phyloP scores from a whole-genome alignment of 2,113 vertebrate genomes.

The Varanus komodoensis region DNA sequence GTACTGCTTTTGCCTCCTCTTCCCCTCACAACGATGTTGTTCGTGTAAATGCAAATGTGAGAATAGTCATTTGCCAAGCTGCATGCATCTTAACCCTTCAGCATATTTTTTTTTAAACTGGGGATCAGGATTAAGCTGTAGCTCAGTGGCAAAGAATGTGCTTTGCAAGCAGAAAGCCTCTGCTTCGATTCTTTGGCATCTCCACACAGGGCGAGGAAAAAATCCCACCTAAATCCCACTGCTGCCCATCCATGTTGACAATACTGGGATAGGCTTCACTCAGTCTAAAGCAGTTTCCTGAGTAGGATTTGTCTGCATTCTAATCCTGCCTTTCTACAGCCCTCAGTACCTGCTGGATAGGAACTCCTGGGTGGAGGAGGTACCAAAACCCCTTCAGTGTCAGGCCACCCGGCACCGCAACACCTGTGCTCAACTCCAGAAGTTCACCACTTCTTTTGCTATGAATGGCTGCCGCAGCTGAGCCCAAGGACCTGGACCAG shows the following conservation, averaged over 20 bases:
- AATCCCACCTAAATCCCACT: too few relatives aligned
- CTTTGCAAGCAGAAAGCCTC: too few relatives aligned
- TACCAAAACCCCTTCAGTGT: neutral
- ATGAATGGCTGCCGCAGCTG: slow-evolving; percentile 36
- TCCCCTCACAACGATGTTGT: too few relatives aligned
- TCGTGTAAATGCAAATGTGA: neutral
- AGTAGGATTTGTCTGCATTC: neutral
- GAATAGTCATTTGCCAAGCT: neutral
- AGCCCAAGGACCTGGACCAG: neutral
- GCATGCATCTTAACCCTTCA: neutral
- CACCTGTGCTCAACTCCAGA: neutral
- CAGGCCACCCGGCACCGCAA: slow-evolving; percentile 29
- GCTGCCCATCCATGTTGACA: too few relatives aligned
- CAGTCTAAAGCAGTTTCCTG: too few relatives aligned
- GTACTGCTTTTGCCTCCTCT: neutral
- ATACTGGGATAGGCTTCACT: too few relatives aligned
- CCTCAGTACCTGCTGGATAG: slow-evolving; percentile 53
- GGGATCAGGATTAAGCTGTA: too few relatives aligned
- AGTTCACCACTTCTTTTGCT: slow-evolving; percentile 17
- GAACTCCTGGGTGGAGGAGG: slow-evolving; percentile 51
- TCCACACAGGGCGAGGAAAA: too few relatives aligned
- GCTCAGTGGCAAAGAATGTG: too few relatives aligned
- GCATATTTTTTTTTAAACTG: neutral
- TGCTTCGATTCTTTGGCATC: too few relatives aligned
- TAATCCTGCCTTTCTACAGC: slow-evolving; percentile 14